A percentile compares a stretch with the other conserved stretches of the same genome.
These are phyloP conservation scores for Bovichtus diacanthus DNA, from an alignment of 2,797 vertebrate genomes.

Conservation along the genomic window DNA sequence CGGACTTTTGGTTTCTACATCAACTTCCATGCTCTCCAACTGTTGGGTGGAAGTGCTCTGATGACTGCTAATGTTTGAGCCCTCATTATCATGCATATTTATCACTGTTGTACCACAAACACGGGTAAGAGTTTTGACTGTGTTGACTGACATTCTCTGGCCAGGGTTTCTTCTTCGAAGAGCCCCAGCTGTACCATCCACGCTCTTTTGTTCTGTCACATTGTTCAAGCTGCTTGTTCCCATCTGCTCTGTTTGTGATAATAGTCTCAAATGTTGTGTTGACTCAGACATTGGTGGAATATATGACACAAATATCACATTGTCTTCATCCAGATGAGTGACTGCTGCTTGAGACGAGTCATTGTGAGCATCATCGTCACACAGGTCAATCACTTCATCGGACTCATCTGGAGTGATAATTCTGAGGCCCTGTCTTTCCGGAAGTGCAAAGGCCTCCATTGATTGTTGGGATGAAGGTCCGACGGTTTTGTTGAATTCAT, in stretches of 20 bases:
- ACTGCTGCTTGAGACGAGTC: not conserved
- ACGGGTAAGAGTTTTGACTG: not conserved
- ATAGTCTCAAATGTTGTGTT: not conserved
- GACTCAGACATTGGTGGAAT: slow-evolving; percentile 69
- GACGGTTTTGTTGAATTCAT: not conserved
- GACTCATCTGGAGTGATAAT: slow-evolving; percentile 1
- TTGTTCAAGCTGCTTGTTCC: not conserved
- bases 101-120: not conserved
- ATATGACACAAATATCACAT: slow-evolving; percentile 85
- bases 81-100: not conserved
- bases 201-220: not conserved
- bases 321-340: slow-evolving; percentile 74
- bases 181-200: not conserved
- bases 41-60: slow-evolving; percentile 5
- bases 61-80: not conserved
- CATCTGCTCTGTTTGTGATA: not conserved
- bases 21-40: not conserved
- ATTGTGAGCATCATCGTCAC: slow-evolving; percentile 71
- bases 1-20: not conserved
- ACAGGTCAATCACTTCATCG: slow-evolving; percentile 82
- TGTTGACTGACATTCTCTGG: not conserved
- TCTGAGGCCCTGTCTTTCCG: not conserved
- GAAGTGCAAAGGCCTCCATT: not conserved
- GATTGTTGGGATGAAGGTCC: not conserved
- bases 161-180: not conserved